Evolutionary conservation across 2,797 vertebrate genomes (phyloP).

Genomic region (Notamacropus eugenii): DNA sequence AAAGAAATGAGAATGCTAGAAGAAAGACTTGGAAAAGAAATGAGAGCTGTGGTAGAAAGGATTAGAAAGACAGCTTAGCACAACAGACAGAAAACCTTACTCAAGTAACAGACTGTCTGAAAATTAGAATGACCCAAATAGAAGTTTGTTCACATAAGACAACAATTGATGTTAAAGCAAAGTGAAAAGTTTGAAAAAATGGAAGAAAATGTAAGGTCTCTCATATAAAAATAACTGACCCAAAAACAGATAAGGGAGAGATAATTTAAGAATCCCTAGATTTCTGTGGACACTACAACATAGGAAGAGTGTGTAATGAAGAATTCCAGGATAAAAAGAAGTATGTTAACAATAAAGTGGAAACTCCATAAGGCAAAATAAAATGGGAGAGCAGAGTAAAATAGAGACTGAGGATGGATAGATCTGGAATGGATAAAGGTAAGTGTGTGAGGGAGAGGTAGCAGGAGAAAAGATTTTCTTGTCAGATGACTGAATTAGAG

Average conservation of each 20-base stretch:
- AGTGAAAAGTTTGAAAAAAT: neutral
- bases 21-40: neutral
- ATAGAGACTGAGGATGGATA: neutral
- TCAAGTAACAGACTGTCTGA: neutral
- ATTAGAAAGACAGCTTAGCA: neutral
- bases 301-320: neutral
- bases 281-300: neutral
- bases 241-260: neutral
- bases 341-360: neutral
- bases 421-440: neutral
- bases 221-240: neutral
- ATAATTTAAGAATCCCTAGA: neutral
- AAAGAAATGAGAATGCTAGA: neutral
- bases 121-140: neutral
- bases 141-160: neutral
- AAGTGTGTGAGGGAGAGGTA: neutral
- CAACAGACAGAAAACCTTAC: neutral
- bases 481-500: neutral
- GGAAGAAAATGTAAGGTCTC: neutral
- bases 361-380: neutral
- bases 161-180: neutral
- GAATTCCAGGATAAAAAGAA: neutral
- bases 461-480: neutral
- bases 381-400: neutral
- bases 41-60: neutral